Evolutionary conservation across 2,888 invertebrate species (phyloP).

Genomic region (Lutraria lutraria): DNA sequence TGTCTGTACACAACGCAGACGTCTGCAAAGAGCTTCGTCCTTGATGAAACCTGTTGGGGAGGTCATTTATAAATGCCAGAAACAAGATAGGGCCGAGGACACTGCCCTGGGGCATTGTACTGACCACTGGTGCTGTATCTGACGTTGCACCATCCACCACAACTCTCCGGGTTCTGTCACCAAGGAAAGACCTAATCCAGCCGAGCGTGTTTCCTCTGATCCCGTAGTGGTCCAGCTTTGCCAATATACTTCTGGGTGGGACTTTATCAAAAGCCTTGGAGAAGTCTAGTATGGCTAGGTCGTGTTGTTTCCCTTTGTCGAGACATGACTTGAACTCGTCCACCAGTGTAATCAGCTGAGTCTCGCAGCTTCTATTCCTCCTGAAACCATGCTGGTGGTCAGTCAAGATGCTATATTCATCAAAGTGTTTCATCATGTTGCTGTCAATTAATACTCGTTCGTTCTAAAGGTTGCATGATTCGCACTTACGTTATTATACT

Average conservation of each 20-base stretch:
- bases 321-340: neutral
- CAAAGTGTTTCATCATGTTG: no score
- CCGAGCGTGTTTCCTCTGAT: slow-evolving; percentile 24
- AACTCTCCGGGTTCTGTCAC: no score
- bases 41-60: no score
- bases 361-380: neutral
- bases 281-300: slow-evolving; percentile 17
- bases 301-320: neutral
- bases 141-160: slow-evolving; percentile 30
- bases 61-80: no score
- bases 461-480: no score
- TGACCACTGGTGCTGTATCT: slow-evolving; percentile 26
- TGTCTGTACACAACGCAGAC: no score
- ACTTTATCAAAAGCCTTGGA: slow-evolving; percentile 39
- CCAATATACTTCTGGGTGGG: slow-evolving; percentile 28
- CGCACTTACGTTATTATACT: no score
- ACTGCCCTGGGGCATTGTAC: slow-evolving; percentile 39
- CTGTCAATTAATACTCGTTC: no score
- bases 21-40: no score
- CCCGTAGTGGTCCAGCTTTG: slow-evolving; percentile 31
- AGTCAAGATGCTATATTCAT: slow-evolving; percentile 34
- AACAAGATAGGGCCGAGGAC: slow-evolving; percentile 36
- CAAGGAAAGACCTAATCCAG: neutral
- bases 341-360: slow-evolving; percentile 32
- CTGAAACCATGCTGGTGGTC: slow-evolving; percentile 49